These are phyloP conservation scores for Rhagologus leucostigma DNA, from an alignment of 2,113 vertebrate species.

Conservation along the genomic window DNA sequence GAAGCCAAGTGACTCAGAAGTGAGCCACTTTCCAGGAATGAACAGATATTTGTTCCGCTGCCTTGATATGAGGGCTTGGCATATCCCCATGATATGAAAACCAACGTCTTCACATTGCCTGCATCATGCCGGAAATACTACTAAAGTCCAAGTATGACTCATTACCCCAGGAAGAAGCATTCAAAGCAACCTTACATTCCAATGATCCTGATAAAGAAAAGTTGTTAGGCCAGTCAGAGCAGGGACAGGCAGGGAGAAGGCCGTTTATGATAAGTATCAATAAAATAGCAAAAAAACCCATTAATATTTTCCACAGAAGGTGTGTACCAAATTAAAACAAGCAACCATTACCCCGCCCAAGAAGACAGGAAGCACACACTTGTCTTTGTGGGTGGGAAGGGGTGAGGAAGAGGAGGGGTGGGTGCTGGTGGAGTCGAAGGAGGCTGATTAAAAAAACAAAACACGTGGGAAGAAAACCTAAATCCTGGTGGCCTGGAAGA, in stretches of 20 bases:
- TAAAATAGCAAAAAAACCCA: background rate
- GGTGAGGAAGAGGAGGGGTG: background rate
- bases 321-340: background rate
- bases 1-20: background rate
- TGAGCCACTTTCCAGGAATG: background rate
- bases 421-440: accelerated
- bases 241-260: background rate
- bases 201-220: background rate
- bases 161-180: background rate
- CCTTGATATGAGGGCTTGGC: background rate
- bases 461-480: background rate
- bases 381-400: background rate
- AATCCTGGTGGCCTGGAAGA: background rate
- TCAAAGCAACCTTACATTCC: background rate
- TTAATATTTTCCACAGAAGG: background rate
- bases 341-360: background rate
- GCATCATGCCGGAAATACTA: background rate
- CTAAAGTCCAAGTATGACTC: background rate
- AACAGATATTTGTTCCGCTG: background rate
- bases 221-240: background rate
- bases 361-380: background rate
- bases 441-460: background rate
- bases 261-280: background rate
- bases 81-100: background rate
- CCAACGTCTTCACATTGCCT: background rate